These are phyloP conservation scores for Drosophila hydei DNA, from an alignment of 1,140 invertebrate genomes.

Conservation along the genomic window DNA sequence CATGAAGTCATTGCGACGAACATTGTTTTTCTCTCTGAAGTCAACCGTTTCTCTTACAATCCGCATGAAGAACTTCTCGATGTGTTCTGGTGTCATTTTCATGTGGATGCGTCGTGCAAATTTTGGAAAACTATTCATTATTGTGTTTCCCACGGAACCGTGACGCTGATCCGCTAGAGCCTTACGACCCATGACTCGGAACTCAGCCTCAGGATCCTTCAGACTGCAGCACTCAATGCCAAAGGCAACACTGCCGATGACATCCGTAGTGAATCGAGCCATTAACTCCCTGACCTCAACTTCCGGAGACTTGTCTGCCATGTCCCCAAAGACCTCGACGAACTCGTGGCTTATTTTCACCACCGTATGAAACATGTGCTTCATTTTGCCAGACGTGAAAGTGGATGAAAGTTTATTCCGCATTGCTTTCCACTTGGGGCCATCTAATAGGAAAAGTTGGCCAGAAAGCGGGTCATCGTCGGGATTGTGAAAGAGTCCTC, in stretches of 20 bases:
- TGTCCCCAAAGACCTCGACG: conserved; percentile 23
- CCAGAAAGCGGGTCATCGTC: conserved; percentile 84
- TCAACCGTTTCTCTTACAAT: conserved; percentile 84
- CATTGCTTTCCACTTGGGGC: conserved; percentile 85
- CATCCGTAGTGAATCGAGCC: conserved; percentile 72
- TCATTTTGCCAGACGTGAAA: conserved; percentile 86
- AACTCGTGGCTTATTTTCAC: conserved; percentile 49
- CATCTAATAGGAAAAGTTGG: conserved; percentile 84
- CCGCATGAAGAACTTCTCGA: conserved; percentile 85
- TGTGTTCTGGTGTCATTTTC: conserved; percentile 83
- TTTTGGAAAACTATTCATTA: conserved; percentile 62
- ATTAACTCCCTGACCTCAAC: conserved; percentile 62
- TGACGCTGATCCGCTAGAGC: conserved; percentile 50
- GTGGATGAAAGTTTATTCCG: conserved; percentile 85
- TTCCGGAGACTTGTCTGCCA: background rate
- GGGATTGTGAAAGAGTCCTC: conserved; percentile 84
- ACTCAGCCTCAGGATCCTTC: conserved; percentile 85
- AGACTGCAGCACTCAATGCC: conserved; percentile 86
- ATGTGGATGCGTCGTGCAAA: conserved; percentile 47
- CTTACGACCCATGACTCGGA: conserved; percentile 80
- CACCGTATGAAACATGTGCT: conserved; percentile 85
- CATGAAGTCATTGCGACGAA: conserved; percentile 86
- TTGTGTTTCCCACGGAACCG: conserved; percentile 3
- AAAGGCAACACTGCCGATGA: conserved; percentile 87
- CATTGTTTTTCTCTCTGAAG: conserved; percentile 84